phyloP scores from a whole-genome alignment of 92 coral and sea anemone genomes.

The Meandrina meandrites region DNA sequence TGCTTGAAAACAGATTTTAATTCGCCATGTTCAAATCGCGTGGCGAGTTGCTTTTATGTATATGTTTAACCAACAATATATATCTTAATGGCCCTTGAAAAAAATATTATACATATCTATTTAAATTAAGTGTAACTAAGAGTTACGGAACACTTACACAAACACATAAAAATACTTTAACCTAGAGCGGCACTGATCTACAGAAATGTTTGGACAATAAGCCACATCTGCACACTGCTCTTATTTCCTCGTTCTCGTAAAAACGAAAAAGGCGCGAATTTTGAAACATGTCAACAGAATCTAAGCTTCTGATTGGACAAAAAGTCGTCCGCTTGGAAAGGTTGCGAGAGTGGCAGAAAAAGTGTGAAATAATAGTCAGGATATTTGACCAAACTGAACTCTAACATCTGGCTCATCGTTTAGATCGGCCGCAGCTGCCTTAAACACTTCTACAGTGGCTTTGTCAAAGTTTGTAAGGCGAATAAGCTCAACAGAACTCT shows the following conservation, averaged over 20 bases:
- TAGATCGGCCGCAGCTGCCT: conserved; percentile 44
- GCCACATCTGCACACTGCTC: not conserved
- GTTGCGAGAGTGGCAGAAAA: not conserved
- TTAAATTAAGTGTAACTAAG: not conserved
- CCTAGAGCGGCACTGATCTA: not conserved
- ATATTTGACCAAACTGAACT: conserved; percentile 50
- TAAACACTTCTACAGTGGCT: conserved; percentile 71
- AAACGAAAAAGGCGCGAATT: not conserved
- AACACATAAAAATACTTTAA: too few relatives aligned
- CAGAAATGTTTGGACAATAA: too few relatives aligned
- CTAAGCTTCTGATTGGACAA: not conserved
- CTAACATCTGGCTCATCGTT: conserved; percentile 57
- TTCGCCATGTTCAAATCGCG: not conserved
- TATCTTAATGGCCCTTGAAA: not conserved
- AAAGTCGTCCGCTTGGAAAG: not conserved
- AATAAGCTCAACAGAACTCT: conserved; percentile 59
- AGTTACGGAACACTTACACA: not conserved
- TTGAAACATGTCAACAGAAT: not conserved
- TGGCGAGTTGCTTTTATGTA: not conserved
- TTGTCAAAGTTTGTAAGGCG: conserved; percentile 86
- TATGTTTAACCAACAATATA: not conserved
- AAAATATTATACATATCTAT: not conserved
- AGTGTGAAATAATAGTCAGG: not conserved
- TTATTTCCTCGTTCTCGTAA: not conserved
- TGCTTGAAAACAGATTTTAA: not conserved